These are phyloP conservation scores for Troides oblongomaculatus DNA, from an alignment of 2,888 invertebrate genomes.

Conservation along the genomic window DNA sequence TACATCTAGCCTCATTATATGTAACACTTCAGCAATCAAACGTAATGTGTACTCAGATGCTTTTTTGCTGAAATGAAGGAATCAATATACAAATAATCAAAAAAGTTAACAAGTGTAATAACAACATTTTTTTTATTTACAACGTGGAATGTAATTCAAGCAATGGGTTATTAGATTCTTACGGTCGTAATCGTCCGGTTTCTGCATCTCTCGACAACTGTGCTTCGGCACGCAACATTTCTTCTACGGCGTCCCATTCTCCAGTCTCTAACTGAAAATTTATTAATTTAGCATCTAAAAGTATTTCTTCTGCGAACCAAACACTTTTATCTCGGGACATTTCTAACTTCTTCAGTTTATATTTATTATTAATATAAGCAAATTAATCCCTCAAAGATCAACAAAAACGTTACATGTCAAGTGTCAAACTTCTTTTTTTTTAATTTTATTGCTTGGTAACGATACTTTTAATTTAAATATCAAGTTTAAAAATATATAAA, in stretches of 20 bases:
- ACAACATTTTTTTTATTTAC: not conserved
- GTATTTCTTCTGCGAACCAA: slow-evolving; percentile 77
- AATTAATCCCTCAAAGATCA: slow-evolving; percentile 4
- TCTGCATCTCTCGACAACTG: slow-evolving; percentile 73
- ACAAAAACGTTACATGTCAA: slow-evolving; percentile 10
- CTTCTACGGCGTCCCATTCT: slow-evolving; percentile 77
- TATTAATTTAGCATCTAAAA: slow-evolving; percentile 74
- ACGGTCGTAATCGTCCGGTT: slow-evolving; percentile 75
- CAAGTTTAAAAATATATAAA: not conserved
- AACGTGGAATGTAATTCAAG: not conserved
- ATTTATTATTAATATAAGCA: not conserved
- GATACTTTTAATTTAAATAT: not conserved
- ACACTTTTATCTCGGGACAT: slow-evolving; percentile 79
- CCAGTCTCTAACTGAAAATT: slow-evolving; percentile 75
- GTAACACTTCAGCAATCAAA: slow-evolving; percentile 73
- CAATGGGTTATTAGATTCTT: slow-evolving; percentile 38
- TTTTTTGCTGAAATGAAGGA: slow-evolving; percentile 63
- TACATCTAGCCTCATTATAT: slow-evolving; percentile 73
- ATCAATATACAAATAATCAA: not conserved
- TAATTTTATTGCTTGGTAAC: too few relatives aligned
- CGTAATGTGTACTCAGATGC: slow-evolving; percentile 75
- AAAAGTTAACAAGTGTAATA: too few relatives aligned
- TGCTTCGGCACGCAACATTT: slow-evolving; percentile 76
- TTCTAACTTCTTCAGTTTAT: slow-evolving; percentile 20
- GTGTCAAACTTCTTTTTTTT: not conserved